Evolutionary conservation across 2,113 vertebrate species (phyloP), one percentile per base, ranked within the genome.

Genomic region (Calonectris borealis): DNA sequence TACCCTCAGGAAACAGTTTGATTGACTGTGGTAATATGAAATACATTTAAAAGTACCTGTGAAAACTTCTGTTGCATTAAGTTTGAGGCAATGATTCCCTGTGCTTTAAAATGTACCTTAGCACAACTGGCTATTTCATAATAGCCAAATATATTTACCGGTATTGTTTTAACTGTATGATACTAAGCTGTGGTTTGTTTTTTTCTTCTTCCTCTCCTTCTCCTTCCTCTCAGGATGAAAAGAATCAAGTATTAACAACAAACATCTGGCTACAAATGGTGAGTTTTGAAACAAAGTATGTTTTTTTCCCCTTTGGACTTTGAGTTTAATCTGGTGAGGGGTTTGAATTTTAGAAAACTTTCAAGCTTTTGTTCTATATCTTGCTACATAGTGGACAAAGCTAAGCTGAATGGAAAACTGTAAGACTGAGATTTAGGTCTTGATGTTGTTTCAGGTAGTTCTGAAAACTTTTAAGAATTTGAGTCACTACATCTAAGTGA

Each of bases 241-340:
- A 99, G 97, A 99, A 99, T 95, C 99, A 99, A 98, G 98, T 99
- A 85, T 97, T 99, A 94, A 99, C 99, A 49, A 99, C 99, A 76
- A 99, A 99, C 94, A 98, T 99, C 85, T 99, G 99, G 99, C 98
- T 99, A 13, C 98, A 99, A 69, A 98, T 99, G 99, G 99, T 99
- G 95, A 98, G 98, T 97, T 82, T 81, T 88, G 51, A 42, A 80
- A 90, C 12, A 32, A 62, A 85, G 11, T 21, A 48, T 32, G 2
- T 1, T 11, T 10, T 68, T 64, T 13, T 1, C 4, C 31, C 3
- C 14, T 79, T 84, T 64, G 44, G 25, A 84, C 11, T 72, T 61
- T 44, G 9, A 38, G 14, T 84, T 91, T 55, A 42, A 60, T 76
- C 64, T 70, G 34, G 24, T n/a, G 46, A 68, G 13, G 13, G 9